A percentile compares a stretch with the other conserved stretches of the same genome.
These are phyloP conservation scores for Drosophila arawakana DNA, from an alignment of 1,140 invertebrate genomes.

Conservation along the genomic window DNA sequence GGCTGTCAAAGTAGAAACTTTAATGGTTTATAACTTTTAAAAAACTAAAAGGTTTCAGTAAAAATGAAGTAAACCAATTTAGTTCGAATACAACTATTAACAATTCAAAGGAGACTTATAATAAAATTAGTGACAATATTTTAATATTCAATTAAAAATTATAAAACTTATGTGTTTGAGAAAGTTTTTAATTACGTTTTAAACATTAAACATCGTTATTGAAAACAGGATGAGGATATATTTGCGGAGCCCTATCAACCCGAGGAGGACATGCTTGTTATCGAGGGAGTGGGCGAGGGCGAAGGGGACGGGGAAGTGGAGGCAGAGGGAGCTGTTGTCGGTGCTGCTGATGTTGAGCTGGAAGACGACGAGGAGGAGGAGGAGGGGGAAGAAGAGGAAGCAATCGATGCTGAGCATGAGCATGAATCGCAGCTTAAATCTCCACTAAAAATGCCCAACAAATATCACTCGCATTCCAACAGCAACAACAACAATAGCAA, in stretches of 20 bases:
- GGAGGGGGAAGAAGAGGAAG: not conserved
- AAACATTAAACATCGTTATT: not conserved
- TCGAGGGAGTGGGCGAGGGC: constrained; percentile 25
- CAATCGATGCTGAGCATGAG: not conserved
- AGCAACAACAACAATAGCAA: constrained; percentile 1
- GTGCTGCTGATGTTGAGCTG: not conserved
- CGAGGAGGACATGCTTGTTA: constrained; percentile 59
- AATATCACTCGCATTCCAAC: constrained; percentile 29
- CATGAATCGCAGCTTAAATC: constrained; percentile 3
- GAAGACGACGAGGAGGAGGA: not conserved
- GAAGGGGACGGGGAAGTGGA: constrained; percentile 14
- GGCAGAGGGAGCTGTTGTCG: not conserved
- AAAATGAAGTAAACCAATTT: no score
- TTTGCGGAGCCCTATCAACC: constrained; percentile 40
- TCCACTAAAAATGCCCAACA: constrained; percentile 25
- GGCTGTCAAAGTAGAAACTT: no score
- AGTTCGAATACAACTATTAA: no score
- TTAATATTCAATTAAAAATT: no score
- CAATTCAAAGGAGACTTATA: no score
- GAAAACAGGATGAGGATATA: constrained; percentile 57
- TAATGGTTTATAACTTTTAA: no score
- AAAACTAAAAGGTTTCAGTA: no score
- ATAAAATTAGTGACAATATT: no score
- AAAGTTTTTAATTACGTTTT: not conserved
- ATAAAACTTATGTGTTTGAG: no score